Percentiles rank a stretch among this genome's conserved stretches.
phyloP scores from a whole-genome alignment of 2,797 vertebrate species.

The Megaceryle alcyon region DNA sequence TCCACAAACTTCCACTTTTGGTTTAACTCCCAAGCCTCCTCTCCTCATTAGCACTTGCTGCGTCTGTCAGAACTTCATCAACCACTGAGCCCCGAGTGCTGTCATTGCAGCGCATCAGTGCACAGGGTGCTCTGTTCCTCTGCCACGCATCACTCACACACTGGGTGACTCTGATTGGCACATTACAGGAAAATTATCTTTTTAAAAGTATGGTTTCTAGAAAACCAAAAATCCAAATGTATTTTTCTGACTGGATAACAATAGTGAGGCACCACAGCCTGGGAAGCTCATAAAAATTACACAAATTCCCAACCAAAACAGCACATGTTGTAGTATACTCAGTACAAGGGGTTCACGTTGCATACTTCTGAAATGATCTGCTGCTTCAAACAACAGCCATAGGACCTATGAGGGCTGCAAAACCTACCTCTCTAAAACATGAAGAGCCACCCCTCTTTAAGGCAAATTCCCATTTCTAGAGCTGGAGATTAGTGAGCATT shows the following conservation, averaged over 20 bases:
- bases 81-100: rapidly evolving
- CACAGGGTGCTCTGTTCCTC: not conserved
- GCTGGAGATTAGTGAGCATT: not conserved
- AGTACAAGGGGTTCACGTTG: not conserved
- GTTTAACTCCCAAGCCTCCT: not conserved
- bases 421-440: not conserved
- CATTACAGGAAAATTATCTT: not conserved
- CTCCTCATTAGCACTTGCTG: not conserved
- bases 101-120: rapidly evolving
- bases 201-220: not conserved
- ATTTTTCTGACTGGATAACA: not conserved
- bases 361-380: not conserved
- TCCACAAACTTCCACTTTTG: not conserved
- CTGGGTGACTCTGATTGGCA: not conserved
- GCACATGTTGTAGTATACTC: not conserved
- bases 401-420: not conserved
- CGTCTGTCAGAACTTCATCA: not conserved
- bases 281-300: not conserved
- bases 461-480: not conserved
- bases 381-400: not conserved
- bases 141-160: not conserved
- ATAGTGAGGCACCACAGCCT: not conserved
- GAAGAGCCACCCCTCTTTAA: not conserved
- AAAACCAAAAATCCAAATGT: not conserved
- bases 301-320: not conserved